Base-by-base conservation (phyloP, 2,888 invertebrate genomes). In the Acanthosepion esculentum region DNA sequence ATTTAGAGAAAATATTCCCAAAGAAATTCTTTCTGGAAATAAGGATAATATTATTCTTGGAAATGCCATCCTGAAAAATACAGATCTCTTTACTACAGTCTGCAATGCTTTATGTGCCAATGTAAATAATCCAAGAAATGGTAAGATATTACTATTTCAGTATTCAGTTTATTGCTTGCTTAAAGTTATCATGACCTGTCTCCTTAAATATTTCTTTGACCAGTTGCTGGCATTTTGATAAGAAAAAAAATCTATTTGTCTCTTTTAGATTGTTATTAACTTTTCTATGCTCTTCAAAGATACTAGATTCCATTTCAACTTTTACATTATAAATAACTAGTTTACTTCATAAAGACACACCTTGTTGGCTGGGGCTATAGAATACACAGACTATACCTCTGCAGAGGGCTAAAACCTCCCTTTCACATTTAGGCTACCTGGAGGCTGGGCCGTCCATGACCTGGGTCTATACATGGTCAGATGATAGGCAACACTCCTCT, bases 111-210 rank as follows among this genome's bases (percentile, higher is more conserved):
- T 93, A 53, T 93, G 93, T 93, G 53, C 93, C 53, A 26, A 29
- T 93, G 50, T 29, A 26, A 93, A 93, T 50, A 93, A 93, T 93
- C 93, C 93, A 48, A 48, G 93, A 93, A 93, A 93, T 53, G 53
- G 93, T 93, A 53, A 93, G 93, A n/a, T 93, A 29, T 93, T n/a
- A 29, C 18, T 50, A 53, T 48, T 26, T 18, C 23, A 92, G 20
- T 15, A 41, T 26, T 8, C 8, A 50, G 15, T 15, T 59, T 59
- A 59, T 59, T 59, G 59, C 59, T 59, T 59, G 23, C 23, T 59
- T 23, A 1, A 23, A 23, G 23, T 2, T 59, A 26, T 59, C 59
- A 59, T 59, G 20, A 59, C 3, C n/a, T n/a, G 0, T n/a, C 18
- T 78, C 8, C n/a, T 78, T 78, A 78, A 26, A 26, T 26, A 8